Percentiles rank a stretch among this genome's conserved stretches.
Conservation (phyloP, 2,113 vertebrate species). For the Nesogale talazaci region DNA sequence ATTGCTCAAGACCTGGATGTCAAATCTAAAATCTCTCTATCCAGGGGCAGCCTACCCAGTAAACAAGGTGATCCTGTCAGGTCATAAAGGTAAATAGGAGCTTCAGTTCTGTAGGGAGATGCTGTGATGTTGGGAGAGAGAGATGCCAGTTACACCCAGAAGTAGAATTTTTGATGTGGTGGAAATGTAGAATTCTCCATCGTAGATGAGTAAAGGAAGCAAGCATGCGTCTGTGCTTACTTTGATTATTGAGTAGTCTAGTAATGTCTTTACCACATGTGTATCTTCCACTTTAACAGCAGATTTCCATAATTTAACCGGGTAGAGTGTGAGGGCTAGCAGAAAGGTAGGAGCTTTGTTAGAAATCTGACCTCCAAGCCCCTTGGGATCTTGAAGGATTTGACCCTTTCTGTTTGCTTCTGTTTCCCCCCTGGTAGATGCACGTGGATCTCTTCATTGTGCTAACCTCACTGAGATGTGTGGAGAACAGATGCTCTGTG, state of each 20-base stretch:
- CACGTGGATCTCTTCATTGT: not conserved
- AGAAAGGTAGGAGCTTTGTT: constrained; percentile 29
- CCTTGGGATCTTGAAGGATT: not conserved
- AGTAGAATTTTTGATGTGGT: too few species aligned
- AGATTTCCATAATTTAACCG: constrained; percentile 25
- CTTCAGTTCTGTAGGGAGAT: too few species aligned
- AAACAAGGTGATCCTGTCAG: too few species aligned
- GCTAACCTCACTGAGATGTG: not conserved
- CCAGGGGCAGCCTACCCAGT: too few species aligned
- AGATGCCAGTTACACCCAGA: too few species aligned
- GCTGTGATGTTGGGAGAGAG: too few species aligned
- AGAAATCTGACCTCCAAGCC: not conserved
- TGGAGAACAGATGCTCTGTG: not conserved
- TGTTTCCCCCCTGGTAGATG: not conserved
- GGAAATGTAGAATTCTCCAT: too few species aligned
- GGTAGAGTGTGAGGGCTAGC: not conserved
- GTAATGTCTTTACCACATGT: too few species aligned
- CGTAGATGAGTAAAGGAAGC: too few species aligned
- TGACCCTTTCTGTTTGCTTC: not conserved
- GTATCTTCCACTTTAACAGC: not conserved
- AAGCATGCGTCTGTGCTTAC: too few species aligned
- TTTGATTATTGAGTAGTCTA: too few species aligned
- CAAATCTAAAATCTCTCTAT: not conserved
- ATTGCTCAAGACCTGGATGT: not conserved
- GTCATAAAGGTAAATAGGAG: too few species aligned